phyloP scores from a whole-genome alignment of 2,888 invertebrate genomes.

The Synergus itoensis region DNA sequence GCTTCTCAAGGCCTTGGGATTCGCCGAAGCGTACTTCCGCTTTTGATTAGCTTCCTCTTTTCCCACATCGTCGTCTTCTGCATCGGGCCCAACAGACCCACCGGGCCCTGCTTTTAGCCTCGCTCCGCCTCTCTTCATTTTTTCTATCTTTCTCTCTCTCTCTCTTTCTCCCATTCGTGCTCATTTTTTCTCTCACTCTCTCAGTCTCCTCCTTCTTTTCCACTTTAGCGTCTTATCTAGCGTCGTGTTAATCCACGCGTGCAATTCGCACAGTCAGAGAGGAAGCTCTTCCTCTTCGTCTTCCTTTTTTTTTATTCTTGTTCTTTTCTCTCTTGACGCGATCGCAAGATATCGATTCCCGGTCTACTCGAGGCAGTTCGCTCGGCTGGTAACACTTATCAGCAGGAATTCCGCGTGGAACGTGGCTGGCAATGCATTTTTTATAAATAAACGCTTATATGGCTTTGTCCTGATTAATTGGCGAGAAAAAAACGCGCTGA shows the following conservation, averaged over 20 bases:
- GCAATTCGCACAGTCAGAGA: conserved; percentile 63
- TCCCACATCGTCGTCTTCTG: conserved; percentile 72
- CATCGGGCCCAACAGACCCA: conserved; percentile 51
- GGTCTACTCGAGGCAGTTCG: neutral
- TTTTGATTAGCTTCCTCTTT: conserved; percentile 78
- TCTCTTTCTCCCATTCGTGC: conserved; percentile 45
- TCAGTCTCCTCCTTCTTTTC: conserved; percentile 49
- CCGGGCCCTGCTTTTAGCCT: conserved; percentile 29
- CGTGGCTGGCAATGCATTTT: neutral
- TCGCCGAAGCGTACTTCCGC: conserved; percentile 76
- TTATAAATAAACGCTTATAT: neutral
- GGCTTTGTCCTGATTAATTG: conserved; percentile 1
- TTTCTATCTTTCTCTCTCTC: conserved; percentile 45
- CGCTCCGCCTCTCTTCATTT: neutral
- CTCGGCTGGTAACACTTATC: conserved; percentile 12
- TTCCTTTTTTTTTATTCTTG: conserved; percentile 21
- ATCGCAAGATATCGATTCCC: conserved; percentile 12
- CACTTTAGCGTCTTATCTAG: conserved; percentile 52
- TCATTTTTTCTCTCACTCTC: conserved; percentile 49
- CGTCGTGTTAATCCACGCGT: conserved; percentile 67
- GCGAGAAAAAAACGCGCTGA: neutral
- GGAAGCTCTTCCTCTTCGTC: conserved; percentile 49
- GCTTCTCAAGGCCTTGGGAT: conserved; percentile 72
- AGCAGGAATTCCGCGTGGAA: neutral
- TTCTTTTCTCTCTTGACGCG: conserved; percentile 35